phyloP scores from a whole-genome alignment of 2,113 vertebrate genomes.

The Eclectus roratus region DNA sequence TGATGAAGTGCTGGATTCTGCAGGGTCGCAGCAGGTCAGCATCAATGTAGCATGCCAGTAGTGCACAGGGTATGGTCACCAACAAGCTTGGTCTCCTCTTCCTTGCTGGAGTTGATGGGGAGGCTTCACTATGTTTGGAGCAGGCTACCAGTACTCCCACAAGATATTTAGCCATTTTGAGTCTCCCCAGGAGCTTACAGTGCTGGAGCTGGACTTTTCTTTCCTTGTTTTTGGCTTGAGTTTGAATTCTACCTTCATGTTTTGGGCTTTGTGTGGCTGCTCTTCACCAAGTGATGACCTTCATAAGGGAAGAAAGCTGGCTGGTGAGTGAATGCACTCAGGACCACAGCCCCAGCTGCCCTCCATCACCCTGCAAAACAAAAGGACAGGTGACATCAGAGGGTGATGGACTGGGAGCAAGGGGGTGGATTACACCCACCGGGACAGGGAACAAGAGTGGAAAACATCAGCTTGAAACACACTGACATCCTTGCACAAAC shows the following conservation, averaged over 20 bases:
- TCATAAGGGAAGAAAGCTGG: rapidly evolving
- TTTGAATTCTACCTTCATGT: background rate
- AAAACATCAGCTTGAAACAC: background rate
- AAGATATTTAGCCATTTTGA: background rate
- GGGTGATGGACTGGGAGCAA: background rate
- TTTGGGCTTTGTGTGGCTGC: background rate
- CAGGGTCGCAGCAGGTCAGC: background rate
- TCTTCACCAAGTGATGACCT: background rate
- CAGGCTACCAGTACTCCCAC: background rate
- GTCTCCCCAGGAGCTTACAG: background rate
- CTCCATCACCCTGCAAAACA: background rate
- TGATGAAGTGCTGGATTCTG: background rate
- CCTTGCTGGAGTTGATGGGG: background rate
- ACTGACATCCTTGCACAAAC: background rate
- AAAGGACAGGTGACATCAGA: background rate
- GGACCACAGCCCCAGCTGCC: background rate
- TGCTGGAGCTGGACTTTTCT: background rate
- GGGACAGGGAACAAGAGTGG: rapidly evolving
- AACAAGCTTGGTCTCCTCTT: background rate
- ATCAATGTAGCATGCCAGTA: background rate
- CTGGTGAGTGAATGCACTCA: background rate
- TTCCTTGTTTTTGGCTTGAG: background rate
- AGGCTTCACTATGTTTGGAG: background rate
- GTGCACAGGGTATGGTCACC: background rate
- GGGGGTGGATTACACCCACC: background rate